Base-by-base conservation (phyloP, 2,888 invertebrate genomes). In the Scaptomyza tumidula region DNA sequence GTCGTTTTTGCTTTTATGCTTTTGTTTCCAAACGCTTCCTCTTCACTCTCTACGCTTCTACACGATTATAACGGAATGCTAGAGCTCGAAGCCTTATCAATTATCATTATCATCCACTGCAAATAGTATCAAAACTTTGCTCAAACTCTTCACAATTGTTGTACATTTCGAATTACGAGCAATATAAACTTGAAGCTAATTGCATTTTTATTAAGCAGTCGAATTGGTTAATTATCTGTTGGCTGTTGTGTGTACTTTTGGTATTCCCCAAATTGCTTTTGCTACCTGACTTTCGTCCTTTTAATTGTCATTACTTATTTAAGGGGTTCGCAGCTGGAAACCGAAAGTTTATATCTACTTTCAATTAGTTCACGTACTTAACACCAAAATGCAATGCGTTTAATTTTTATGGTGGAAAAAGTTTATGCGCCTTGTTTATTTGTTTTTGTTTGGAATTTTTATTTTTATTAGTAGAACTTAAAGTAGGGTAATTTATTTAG, bases 11-110 rank as follows among this genome's bases (percentile, higher is more conserved):
- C 50, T 46, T 63, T n/a, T n/a, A n/a, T n/a, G n/a, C n/a, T n/a
- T n/a, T 75, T 75, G 77, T 67, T 72, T 71, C 67, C 46, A 44
- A 14, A 41, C 41, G 10, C 77, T 66, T 71, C 37, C 59, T 56
- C 31, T 50, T 59, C 29, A 24, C 57, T 61, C 37, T 56, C 39
- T 14, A 13, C 11, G 10, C 13, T 4, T 35, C 35, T 37, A 37
- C n/a, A 33, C 7, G n/a, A n/a, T n/a, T n/a, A n/a, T n/a, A n/a
- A n/a, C n/a, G n/a, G n/a, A n/a, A n/a, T n/a, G n/a, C n/a, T n/a
- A n/a, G n/a, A n/a, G n/a, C n/a, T n/a, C n/a, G n/a, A n/a, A n/a
- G n/a, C n/a, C n/a, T n/a, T n/a, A 76, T 62, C 56, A 75, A 62
- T 76, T 74, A 74, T 71, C 54, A 27, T 55, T 64, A 49, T 54